Conservation (phyloP, 2,113 vertebrate genomes). For the Caracal caracal region DNA sequence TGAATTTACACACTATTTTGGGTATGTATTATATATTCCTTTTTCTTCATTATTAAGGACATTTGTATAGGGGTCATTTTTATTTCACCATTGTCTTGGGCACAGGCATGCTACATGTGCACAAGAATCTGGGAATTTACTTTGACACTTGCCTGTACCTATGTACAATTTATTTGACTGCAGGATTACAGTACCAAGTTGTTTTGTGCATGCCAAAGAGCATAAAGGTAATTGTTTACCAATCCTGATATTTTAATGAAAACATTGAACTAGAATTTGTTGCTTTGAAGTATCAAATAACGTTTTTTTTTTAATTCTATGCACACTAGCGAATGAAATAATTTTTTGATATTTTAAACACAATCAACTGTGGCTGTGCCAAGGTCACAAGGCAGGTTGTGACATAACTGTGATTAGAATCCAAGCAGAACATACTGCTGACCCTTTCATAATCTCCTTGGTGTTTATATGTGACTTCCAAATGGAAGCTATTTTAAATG, state of each 20-base stretch:
- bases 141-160: background rate
- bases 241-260: constrained; percentile 44
- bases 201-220: background rate
- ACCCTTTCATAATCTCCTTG: background rate
- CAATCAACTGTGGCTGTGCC: background rate
- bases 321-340: background rate
- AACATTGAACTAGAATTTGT: background rate
- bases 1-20: constrained; percentile 55
- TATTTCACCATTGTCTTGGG: constrained; percentile 20
- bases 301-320: background rate
- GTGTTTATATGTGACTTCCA: background rate
- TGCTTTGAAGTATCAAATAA: background rate
- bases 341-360: background rate
- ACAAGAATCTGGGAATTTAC: background rate
- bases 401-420: background rate
- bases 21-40: constrained; percentile 8
- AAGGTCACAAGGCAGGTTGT: background rate
- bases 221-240: background rate
- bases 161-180: background rate
- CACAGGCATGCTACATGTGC: background rate
- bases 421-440: background rate
- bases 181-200: background rate
- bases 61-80: constrained; percentile 41
- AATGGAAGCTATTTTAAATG: constrained; percentile 7
- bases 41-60: constrained; percentile 57